phyloP scores from a whole-genome alignment of 92 coral and sea anemone genomes.

The Desmophyllum pertusum region DNA sequence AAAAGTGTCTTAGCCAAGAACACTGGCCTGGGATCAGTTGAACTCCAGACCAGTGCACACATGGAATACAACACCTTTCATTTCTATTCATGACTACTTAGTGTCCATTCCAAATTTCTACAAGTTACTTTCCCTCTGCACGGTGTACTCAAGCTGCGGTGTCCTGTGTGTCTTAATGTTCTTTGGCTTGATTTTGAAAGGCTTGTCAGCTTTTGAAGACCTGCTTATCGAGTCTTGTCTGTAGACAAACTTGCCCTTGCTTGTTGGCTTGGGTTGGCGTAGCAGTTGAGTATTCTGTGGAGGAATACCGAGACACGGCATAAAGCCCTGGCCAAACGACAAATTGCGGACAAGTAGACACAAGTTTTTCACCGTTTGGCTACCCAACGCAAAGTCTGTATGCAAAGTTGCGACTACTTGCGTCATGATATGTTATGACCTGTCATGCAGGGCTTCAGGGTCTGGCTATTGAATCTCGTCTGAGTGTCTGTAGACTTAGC shows the following conservation, averaged over 20 bases:
- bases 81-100: not conserved
- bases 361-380: too few species aligned
- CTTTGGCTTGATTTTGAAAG: constrained; percentile 66
- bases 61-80: not conserved
- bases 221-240: constrained; percentile 75
- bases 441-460: not conserved
- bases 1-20: too few species aligned
- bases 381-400: too few species aligned
- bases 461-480: too few species aligned
- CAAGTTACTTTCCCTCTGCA: constrained; percentile 28
- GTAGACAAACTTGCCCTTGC: constrained; percentile 74
- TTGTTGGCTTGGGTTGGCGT: constrained; percentile 66
- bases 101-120: not conserved
- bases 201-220: constrained; percentile 68
- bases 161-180: constrained; percentile 67
- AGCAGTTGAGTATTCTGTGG: constrained; percentile 77
- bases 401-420: too few species aligned
- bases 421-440: not conserved
- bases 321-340: too few species aligned
- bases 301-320: too few species aligned
- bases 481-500: too few species aligned
- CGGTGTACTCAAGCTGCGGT: constrained; percentile 45
- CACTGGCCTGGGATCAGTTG: not conserved
- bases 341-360: too few species aligned
- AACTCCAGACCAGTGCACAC: not conserved